Evolutionary conservation across 2,888 invertebrate species (phyloP).

Genomic region (Diarsia brunnea): DNA sequence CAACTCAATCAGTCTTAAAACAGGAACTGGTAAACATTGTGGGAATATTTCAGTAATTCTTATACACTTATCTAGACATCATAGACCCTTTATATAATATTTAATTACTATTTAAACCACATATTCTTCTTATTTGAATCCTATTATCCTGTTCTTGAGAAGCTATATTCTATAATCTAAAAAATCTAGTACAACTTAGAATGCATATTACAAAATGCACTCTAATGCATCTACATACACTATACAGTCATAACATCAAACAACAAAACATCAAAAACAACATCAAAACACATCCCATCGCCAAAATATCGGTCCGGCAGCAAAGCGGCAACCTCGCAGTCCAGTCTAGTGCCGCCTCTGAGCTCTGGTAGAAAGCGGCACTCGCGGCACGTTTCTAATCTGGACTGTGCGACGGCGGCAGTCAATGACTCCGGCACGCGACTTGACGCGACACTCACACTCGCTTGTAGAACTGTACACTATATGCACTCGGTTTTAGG

Average conservation of each 20-base stretch:
- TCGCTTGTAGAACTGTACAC: constrained; percentile 57
- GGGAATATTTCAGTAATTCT: not conserved
- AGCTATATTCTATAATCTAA: not conserved
- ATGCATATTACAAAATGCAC: not conserved
- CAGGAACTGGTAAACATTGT: not conserved
- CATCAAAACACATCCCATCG: constrained; percentile 32
- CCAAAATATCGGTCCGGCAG: constrained; percentile 52
- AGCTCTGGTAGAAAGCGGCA: constrained; percentile 84
- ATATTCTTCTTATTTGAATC: not conserved
- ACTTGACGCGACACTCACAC: constrained; percentile 67
- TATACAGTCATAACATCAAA: not conserved
- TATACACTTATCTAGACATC: not conserved
- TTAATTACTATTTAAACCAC: not conserved
- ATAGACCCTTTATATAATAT: not conserved
- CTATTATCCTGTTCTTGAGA: not conserved
- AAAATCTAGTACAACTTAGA: not conserved
- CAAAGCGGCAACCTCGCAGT: constrained; percentile 84
- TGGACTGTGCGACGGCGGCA: constrained; percentile 78
- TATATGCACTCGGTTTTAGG: constrained; percentile 22
- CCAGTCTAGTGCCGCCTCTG: constrained; percentile 81
- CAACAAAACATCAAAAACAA: constrained; percentile 11
- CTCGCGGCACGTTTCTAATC: constrained; percentile 90
- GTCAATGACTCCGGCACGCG: constrained; percentile 87
- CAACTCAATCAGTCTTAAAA: not conserved
- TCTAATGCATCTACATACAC: not conserved